These are phyloP conservation scores for Coptodon rendalli DNA, from an alignment of 2,113 vertebrate genomes.

Conservation along the genomic window DNA sequence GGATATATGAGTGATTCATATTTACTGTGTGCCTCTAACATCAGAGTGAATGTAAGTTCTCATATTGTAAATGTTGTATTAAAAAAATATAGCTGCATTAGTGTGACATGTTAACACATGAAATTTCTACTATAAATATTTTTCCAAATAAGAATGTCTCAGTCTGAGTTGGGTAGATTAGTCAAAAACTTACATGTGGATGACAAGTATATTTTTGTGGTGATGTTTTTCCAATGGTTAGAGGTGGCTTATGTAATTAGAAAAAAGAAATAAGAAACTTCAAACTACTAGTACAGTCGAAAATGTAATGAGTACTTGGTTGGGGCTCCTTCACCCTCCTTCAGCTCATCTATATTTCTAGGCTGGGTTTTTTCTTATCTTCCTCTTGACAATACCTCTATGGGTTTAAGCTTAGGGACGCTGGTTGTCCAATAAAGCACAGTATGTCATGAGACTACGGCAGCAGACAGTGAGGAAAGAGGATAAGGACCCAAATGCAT, in stretches of 20 bases:
- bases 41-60: neutral
- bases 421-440: neutral
- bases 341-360: neutral
- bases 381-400: neutral
- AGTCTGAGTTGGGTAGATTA: neutral
- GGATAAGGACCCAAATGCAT: neutral
- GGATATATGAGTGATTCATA: neutral
- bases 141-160: neutral
- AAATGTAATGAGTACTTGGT: neutral
- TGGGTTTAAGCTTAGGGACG: neutral
- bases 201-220: neutral
- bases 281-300: neutral
- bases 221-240: neutral
- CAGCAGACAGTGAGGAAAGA: neutral
- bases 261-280: neutral
- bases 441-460: neutral
- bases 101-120: neutral
- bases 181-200: neutral
- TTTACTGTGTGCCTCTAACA: neutral
- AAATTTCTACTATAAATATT: neutral
- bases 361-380: neutral
- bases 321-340: neutral
- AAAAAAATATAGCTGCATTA: neutral
- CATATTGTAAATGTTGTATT: neutral
- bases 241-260: neutral